Evolutionary conservation across 2,888 invertebrate genomes (phyloP).

Genomic region (Hirtodrosophila alboralis): DNA sequence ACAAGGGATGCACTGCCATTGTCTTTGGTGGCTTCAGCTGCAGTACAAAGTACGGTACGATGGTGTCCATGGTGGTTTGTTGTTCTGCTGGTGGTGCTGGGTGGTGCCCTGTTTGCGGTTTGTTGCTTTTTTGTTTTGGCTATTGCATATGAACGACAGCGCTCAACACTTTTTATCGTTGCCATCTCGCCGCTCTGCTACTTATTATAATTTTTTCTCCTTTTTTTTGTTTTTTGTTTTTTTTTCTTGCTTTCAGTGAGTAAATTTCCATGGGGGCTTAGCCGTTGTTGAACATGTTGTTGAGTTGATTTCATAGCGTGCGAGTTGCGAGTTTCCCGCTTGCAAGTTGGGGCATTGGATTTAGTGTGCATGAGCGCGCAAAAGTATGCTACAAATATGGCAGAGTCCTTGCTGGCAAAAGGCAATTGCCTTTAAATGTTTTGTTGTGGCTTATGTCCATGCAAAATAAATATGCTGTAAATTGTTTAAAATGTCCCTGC

Average conservation of each 20-base stretch:
- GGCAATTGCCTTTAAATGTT: conserved; percentile 42
- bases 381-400: conserved; percentile 50
- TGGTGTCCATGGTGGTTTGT: conserved; percentile 18
- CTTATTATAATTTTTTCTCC: conserved; percentile 62
- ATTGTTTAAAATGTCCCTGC: conserved; percentile 12
- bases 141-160: conserved; percentile 73
- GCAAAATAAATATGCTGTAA: conserved; percentile 18
- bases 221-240: conserved; percentile 11
- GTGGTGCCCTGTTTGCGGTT: conserved; percentile 53
- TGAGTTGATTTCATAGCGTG: conserved; percentile 66
- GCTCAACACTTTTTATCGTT: conserved; percentile 74
- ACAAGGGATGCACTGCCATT: conserved; percentile 55
- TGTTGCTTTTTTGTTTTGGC: conserved; percentile 71
- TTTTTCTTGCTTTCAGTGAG: conserved; percentile 25
- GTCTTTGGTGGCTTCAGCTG: conserved; percentile 47
- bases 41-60: conserved; percentile 9
- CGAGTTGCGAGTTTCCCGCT: conserved; percentile 50
- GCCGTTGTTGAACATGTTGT: conserved; percentile 50
- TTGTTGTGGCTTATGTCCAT: conserved; percentile 22
- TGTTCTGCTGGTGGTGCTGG: conserved; percentile 4
- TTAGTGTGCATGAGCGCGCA: conserved; percentile 48
- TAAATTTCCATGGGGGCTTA: conserved; percentile 75
- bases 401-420: conserved; percentile 25
- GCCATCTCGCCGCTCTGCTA: conserved; percentile 62
- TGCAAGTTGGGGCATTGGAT: conserved; percentile 53